Evolutionary conservation across 2,888 invertebrate species (phyloP).

Genomic region (Athalia rosae): DNA sequence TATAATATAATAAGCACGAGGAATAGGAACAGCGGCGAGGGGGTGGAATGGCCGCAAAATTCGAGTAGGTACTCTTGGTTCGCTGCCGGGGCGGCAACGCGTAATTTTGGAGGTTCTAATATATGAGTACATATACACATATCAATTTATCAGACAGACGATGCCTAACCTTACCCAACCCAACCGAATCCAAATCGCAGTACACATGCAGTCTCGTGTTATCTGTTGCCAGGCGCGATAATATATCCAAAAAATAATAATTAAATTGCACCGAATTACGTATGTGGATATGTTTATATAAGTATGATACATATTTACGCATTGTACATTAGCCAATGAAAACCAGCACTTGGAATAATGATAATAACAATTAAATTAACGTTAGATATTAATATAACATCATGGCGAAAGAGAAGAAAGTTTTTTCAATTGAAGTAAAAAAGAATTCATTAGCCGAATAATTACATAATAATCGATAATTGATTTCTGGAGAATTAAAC

Average conservation of each 20-base stretch:
- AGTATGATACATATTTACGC: background rate
- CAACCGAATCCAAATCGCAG: slow-evolving; percentile 12
- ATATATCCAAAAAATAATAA: background rate
- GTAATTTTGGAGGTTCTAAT: no score
- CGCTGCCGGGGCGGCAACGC: no score
- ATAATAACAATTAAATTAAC: background rate
- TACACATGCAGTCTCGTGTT: slow-evolving; percentile 38
- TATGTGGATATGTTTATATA: background rate
- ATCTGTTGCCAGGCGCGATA: slow-evolving; percentile 58
- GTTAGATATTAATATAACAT: no score
- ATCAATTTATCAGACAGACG: slow-evolving; percentile 1
- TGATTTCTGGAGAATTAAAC: no score
- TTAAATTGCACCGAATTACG: background rate
- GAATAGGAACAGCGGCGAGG: slow-evolving; percentile 2
- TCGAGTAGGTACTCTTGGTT: no score
- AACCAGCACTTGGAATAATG: background rate
- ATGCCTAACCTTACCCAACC: slow-evolving; percentile 53
- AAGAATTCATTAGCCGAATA: no score
- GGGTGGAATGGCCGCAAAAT: no score
- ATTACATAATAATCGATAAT: no score
- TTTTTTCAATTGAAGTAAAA: no score
- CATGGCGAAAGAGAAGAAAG: background rate
- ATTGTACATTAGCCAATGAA: background rate
- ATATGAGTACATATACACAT: no score
- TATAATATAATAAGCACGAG: slow-evolving; percentile 20